Conservation (phyloP, 2,797 vertebrate species). For the Hippopotamyrus pictus region DNA sequence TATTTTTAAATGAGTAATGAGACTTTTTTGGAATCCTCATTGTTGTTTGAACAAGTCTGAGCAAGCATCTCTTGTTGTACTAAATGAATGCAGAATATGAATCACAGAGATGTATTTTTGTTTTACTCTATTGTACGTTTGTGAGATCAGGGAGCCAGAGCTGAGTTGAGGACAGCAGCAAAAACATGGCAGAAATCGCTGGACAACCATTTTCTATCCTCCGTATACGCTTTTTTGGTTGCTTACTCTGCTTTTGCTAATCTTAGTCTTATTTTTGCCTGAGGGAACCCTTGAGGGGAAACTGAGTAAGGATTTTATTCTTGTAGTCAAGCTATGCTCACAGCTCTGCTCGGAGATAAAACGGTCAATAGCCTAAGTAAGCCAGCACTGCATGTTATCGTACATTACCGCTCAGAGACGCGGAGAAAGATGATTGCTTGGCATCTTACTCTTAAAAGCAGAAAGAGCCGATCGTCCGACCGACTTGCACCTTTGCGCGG, state of each 20-base stretch:
- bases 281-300: background rate
- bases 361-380: background rate
- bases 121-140: background rate
- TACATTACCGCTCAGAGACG: background rate
- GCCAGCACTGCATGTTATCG: background rate
- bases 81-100: background rate
- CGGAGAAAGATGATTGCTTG: background rate
- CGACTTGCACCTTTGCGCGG: background rate
- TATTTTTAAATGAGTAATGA: background rate
- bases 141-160: background rate
- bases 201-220: background rate
- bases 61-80: background rate
- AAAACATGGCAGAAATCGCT: background rate
- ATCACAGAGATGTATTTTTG: background rate
- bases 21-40: background rate
- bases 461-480: background rate
- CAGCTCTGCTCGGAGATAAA: background rate
- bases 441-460: background rate
- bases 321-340: background rate
- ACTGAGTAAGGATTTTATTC: background rate
- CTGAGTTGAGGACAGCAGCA: background rate
- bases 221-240: background rate
- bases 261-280: background rate
- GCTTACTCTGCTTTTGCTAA: background rate
- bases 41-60: background rate